Evolutionary conservation across 1,140 invertebrate species (phyloP).

Genomic region (Trachymyrmex cornetzi): DNA sequence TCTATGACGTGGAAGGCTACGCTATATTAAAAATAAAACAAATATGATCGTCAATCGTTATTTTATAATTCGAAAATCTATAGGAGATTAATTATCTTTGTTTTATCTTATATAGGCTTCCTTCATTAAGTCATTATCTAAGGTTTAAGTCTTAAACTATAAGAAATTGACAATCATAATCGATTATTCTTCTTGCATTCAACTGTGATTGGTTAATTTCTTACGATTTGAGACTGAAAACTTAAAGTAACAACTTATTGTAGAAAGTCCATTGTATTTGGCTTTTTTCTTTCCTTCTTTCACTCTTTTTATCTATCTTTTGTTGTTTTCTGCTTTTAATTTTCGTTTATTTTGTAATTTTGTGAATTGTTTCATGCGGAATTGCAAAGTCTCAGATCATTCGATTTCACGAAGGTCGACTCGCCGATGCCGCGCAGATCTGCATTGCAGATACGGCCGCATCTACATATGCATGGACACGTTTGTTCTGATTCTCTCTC

Average conservation of each 20-base stretch:
- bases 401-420: constrained; percentile 20
- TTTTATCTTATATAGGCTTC: too few species aligned
- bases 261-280: not conserved
- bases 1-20: not conserved
- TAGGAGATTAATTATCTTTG: too few species aligned
- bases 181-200: too few species aligned
- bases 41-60: too few species aligned
- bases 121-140: too few species aligned
- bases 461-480: constrained; percentile 76
- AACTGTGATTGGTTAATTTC: too few species aligned
- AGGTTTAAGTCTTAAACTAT: too few species aligned
- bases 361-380: constrained; percentile 12
- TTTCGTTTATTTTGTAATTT: constrained; percentile 35
- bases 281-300: not conserved
- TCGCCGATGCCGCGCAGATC: constrained; percentile 66
- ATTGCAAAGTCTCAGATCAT: constrained; percentile 40
- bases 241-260: too few species aligned
- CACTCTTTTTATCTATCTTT: not conserved
- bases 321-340: not conserved
- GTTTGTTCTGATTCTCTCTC: constrained; percentile 71
- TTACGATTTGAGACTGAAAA: too few species aligned
- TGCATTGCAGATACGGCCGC: constrained; percentile 72
- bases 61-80: too few species aligned
- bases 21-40: not conserved
- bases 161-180: too few species aligned